These are phyloP conservation scores for Trichechus manatus DNA, from an alignment of 2,113 vertebrate genomes.

Conservation along the genomic window DNA sequence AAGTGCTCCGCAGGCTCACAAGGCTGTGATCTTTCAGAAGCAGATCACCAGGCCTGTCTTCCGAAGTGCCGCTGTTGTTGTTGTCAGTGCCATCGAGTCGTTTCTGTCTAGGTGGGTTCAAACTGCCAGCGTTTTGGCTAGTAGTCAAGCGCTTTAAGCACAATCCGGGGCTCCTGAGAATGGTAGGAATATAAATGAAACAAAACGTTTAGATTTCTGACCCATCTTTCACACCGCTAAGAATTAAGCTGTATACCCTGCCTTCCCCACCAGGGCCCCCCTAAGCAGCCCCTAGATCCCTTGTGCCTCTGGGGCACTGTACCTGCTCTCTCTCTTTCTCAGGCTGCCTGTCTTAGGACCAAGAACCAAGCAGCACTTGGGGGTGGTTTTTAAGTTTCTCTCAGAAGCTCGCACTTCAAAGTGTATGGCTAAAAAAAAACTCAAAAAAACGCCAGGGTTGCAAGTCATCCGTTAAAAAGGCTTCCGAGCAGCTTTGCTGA, in stretches of 20 bases:
- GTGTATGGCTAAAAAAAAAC: background rate
- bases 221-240: background rate
- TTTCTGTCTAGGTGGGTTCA: no score
- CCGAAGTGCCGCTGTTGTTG: no score
- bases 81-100: no score
- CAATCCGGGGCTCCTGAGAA: background rate
- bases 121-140: no score
- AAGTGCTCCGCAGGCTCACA: background rate
- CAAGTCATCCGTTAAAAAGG: background rate
- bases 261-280: background rate
- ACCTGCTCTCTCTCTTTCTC: no score
- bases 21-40: no score
- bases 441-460: background rate
- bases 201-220: slow-evolving; percentile 20
- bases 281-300: background rate
- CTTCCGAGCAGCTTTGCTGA: background rate
- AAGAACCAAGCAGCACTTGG: background rate
- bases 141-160: no score
- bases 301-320: no score
- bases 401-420: background rate
- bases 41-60: background rate
- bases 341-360: background rate
- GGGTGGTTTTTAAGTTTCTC: slow-evolving; percentile 30
- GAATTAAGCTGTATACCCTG: background rate
- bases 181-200: background rate